phyloP scores from a whole-genome alignment of 2,888 invertebrate species.

The Leucozona laternaria region DNA sequence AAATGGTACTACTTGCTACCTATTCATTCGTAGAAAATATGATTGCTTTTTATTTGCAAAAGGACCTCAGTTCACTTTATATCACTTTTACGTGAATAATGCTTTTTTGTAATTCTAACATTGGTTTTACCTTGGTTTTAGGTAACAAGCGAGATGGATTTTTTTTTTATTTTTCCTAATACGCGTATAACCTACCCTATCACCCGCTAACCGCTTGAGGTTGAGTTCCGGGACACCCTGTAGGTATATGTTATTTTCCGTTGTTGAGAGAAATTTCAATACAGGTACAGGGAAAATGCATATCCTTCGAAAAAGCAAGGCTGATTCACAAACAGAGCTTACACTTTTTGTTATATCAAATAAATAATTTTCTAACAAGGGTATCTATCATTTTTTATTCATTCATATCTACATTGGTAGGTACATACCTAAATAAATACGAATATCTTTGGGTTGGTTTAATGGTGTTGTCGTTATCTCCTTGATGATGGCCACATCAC shows the following conservation, averaged over 20 bases:
- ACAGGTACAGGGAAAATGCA: not conserved
- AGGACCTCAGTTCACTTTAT: too few relatives aligned
- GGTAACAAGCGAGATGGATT: too few relatives aligned
- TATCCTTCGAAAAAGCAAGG: not conserved
- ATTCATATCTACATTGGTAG: not conserved
- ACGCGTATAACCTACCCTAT: too few relatives aligned
- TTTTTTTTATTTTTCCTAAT: too few relatives aligned
- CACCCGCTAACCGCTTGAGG: too few relatives aligned
- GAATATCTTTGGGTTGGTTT: not conserved
- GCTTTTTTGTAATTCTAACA: too few relatives aligned
- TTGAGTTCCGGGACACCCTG: too few relatives aligned
- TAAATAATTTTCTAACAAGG: not conserved
- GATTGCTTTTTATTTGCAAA: too few relatives aligned
- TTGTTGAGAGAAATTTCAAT: not conserved
- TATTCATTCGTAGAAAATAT: too few relatives aligned
- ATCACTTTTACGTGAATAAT: too few relatives aligned
- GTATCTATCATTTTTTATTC: not conserved
- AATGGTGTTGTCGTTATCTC: not conserved
- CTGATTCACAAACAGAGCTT: not conserved
- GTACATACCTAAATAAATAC: not conserved
- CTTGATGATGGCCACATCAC: not conserved
- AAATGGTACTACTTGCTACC: too few relatives aligned
- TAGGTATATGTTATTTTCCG: not conserved
- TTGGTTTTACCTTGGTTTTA: too few relatives aligned
- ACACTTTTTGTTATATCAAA: not conserved